These are phyloP conservation scores for Channallabes apus DNA, from an alignment of 2,797 vertebrate genomes.

Conservation along the genomic window DNA sequence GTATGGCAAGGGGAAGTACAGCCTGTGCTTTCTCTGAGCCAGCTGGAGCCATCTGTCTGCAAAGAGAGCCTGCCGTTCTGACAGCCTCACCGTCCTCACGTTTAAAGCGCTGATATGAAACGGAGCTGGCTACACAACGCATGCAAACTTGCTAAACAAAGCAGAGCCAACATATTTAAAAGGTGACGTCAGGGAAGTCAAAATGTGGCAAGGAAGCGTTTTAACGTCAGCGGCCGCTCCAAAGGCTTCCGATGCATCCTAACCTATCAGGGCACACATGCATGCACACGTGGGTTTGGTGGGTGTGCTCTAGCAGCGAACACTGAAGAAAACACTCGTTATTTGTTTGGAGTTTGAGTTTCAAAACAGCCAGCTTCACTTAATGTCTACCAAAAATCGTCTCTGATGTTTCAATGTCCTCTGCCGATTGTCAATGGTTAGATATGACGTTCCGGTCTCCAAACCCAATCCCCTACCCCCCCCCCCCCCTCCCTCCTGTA, in stretches of 20 bases:
- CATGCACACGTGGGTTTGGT: not conserved
- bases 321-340: not conserved
- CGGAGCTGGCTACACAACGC: not conserved
- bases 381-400: not conserved
- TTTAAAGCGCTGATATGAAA: not conserved
- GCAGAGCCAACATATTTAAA: not conserved
- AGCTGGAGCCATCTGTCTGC: conserved; percentile 8
- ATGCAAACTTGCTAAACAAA: conserved; percentile 30
- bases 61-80: not conserved
- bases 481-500: not conserved
- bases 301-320: not conserved
- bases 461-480: no score
- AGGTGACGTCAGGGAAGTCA: not conserved
- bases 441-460: not conserved
- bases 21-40: conserved; percentile 21
- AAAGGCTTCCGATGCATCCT: not conserved
- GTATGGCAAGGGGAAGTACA: conserved; percentile 5
- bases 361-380: not conserved
- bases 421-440: not conserved
- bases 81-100: not conserved
- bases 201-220: conserved; percentile 1
- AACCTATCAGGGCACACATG: not conserved
- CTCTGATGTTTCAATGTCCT: not conserved
- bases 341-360: conserved; percentile 1
- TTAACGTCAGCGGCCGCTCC: not conserved